Percentiles rank a stretch among this genome's conserved stretches.
Conservation (phyloP, 1,140 invertebrate genomes). For the Mizuhopecten yessoensis region DNA sequence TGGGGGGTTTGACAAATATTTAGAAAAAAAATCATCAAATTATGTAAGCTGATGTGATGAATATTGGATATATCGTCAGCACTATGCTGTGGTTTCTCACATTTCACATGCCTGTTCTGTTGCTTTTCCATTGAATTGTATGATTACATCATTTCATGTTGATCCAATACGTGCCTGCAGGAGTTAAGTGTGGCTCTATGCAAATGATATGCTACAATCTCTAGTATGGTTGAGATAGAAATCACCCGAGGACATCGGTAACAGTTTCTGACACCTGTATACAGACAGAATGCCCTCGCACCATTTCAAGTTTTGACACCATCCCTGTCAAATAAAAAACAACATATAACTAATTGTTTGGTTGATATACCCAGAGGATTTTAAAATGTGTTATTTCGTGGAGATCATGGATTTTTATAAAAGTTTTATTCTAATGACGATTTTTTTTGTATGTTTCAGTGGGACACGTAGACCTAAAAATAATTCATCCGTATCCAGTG, state of each 20-base stretch:
- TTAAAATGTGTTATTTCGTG: neutral
- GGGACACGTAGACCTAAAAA: neutral
- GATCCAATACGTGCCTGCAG: neutral
- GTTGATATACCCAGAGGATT: neutral
- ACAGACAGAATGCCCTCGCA: neutral
- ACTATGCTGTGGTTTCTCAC: neutral
- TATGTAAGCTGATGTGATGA: too few species aligned
- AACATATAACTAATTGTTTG: slow-evolving; percentile 21
- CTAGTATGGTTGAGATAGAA: neutral
- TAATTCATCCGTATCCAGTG: neutral
- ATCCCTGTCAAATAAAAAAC: slow-evolving; percentile 25
- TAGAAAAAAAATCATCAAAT: too few species aligned
- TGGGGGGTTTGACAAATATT: too few species aligned
- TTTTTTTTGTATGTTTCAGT: neutral
- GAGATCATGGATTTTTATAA: neutral
- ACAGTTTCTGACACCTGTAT: neutral
- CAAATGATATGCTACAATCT: neutral
- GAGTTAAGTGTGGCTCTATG: neutral
- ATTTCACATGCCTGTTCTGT: neutral
- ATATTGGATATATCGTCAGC: too few species aligned
- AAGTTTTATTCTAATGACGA: neutral
- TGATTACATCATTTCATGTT: neutral
- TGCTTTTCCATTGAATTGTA: neutral
- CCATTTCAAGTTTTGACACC: neutral
- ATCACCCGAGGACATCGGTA: neutral